Evolutionary conservation across 2,888 invertebrate genomes (phyloP).

Genomic region (Calameuta filiformis): DNA sequence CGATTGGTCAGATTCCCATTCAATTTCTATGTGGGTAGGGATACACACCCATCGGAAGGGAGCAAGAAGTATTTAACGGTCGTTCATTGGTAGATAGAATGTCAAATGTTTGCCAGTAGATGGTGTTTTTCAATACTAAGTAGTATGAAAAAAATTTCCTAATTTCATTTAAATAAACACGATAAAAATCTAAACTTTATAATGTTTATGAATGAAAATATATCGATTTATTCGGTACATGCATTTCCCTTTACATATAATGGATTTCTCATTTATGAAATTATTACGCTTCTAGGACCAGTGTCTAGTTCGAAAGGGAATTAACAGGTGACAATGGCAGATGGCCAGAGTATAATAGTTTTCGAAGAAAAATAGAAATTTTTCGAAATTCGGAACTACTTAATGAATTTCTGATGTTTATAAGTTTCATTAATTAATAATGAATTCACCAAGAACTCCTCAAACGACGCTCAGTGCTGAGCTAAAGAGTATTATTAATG

Average conservation of each 20-base stretch:
- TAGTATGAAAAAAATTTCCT: neutral
- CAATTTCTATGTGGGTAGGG: neutral
- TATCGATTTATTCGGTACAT: neutral
- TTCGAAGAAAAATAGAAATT: neutral
- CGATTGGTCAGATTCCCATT: neutral
- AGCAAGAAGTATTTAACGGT: neutral
- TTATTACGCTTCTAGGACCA: neutral
- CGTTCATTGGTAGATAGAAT: neutral
- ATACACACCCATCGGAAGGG: neutral
- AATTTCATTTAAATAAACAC: neutral
- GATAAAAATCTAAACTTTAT: neutral
- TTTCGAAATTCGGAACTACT: neutral
- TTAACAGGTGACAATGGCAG: neutral
- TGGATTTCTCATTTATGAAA: neutral
- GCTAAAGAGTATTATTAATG: constrained; percentile 71
- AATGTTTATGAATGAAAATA: neutral
- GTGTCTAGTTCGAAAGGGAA: neutral
- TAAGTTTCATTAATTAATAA: constrained; percentile 12
- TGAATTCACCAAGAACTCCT: constrained; percentile 70
- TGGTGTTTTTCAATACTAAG: neutral
- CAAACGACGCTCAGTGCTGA: constrained; percentile 70
- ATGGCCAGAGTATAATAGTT: neutral
- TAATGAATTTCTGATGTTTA: neutral
- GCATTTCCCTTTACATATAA: neutral
- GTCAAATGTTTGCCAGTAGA: neutral